phyloP scores from a whole-genome alignment of 2,888 invertebrate species.

The Amblyjoppa proteus region DNA sequence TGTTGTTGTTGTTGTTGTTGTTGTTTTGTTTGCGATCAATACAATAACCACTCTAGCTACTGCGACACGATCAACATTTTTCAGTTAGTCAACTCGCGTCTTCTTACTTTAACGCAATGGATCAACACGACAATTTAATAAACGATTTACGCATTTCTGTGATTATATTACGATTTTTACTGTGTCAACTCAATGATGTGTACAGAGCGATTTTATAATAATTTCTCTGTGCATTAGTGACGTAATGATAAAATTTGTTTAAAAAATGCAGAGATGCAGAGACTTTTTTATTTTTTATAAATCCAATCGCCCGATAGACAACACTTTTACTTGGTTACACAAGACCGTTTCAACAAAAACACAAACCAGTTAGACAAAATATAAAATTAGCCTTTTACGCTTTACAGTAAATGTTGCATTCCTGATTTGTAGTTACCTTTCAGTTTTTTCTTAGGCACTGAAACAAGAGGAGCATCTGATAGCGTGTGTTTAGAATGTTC shows the following conservation, averaged over 20 bases:
- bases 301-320: conserved; percentile 37
- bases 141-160: conserved; percentile 63
- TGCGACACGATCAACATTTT: conserved; percentile 57
- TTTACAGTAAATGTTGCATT: conserved; percentile 79
- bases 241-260: neutral
- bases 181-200: conserved; percentile 55
- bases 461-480: conserved; percentile 89
- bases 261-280: neutral
- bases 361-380: conserved; percentile 73
- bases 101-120: conserved; percentile 43
- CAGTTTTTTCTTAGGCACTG: conserved; percentile 93
- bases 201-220: conserved; percentile 43
- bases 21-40: conserved; percentile 53
- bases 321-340: conserved; percentile 62
- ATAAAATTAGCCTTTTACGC: conserved; percentile 74
- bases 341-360: conserved; percentile 67
- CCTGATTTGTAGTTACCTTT: conserved; percentile 86
- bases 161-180: conserved; percentile 58
- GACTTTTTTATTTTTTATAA: neutral
- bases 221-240: conserved; percentile 13
- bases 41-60: conserved; percentile 66
- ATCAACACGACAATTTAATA: conserved; percentile 52
- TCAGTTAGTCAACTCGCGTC: conserved; percentile 35
- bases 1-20: neutral
- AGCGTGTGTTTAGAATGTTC: conserved; percentile 85